Evolutionary conservation across 2,113 vertebrate species (phyloP).

Genomic region (Mustela nigripes): DNA sequence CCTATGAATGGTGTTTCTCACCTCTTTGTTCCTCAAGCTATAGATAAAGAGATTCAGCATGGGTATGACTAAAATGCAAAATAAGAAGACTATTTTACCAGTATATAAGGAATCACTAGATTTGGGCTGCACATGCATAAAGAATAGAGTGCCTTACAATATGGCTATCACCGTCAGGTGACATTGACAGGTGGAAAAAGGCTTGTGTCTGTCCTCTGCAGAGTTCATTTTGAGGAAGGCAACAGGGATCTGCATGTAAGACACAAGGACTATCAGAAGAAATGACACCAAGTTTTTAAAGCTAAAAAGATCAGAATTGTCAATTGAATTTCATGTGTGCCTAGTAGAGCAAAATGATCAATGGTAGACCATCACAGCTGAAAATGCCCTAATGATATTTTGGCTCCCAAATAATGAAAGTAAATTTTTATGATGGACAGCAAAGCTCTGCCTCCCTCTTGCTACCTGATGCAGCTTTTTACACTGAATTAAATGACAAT

Average conservation of each 20-base stretch:
- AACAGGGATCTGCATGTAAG: conserved; percentile 57
- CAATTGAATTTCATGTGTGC: neutral
- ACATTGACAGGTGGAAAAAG: neutral
- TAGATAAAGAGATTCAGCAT: conserved; percentile 71
- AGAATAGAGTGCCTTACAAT: neutral
- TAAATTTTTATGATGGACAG: conserved; percentile 21
- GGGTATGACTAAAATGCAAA: conserved; percentile 63
- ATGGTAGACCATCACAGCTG: conserved; percentile 64
- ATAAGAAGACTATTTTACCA: conserved; percentile 55
- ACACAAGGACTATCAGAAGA: conserved; percentile 61
- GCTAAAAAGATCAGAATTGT: conserved; percentile 66
- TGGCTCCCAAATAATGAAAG: conserved; percentile 41
- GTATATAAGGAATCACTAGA: neutral
- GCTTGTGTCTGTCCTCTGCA: neutral
- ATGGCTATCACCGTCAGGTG: neutral
- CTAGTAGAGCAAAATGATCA: conserved; percentile 79
- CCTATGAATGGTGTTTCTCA: no score
- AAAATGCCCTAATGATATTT: conserved; percentile 75
- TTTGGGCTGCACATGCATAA: conserved; percentile 5
- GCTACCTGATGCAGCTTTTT: neutral
- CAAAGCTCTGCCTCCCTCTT: neutral
- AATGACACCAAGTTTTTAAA: conserved; percentile 71
- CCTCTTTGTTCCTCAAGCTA: conserved; percentile 62
- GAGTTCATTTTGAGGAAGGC: neutral
- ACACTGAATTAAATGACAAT: neutral